Evolutionary conservation across 1,140 invertebrate genomes (phyloP).

Genomic region (Lordiphosa collinella): DNA sequence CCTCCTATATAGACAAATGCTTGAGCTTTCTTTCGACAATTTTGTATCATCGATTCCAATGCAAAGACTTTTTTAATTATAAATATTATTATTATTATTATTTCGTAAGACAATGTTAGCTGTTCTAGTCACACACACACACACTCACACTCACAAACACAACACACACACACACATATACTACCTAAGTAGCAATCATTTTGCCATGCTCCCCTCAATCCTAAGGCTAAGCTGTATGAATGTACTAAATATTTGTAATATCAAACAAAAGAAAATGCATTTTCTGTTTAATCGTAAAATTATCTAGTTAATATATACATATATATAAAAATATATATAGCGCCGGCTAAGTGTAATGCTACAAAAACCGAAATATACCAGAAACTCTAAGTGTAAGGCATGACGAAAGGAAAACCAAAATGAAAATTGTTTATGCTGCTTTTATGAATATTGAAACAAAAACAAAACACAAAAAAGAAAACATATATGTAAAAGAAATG

Average conservation of each 20-base stretch:
- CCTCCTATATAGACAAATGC: slow-evolving; percentile 12
- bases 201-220: slow-evolving; percentile 54
- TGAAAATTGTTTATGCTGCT: slow-evolving; percentile 53
- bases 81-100: slow-evolving; percentile 30
- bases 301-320: slow-evolving; percentile 38
- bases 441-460: slow-evolving; percentile 27
- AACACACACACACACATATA: slow-evolving; percentile 40
- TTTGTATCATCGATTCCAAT: slow-evolving; percentile 49
- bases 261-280: slow-evolving; percentile 31
- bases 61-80: slow-evolving; percentile 57
- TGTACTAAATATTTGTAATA: slow-evolving; percentile 61
- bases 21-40: slow-evolving; percentile 8
- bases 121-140: slow-evolving; percentile 35
- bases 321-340: slow-evolving; percentile 16
- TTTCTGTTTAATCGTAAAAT: slow-evolving; percentile 29
- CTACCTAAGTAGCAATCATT: slow-evolving; percentile 53
- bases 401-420: slow-evolving; percentile 11
- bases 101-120: slow-evolving; percentile 50
- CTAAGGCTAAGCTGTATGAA: slow-evolving; percentile 60
- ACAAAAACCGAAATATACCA: slow-evolving; percentile 24
- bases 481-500: slow-evolving; percentile 13
- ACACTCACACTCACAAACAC: slow-evolving; percentile 15
- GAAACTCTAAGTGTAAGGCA: slow-evolving; percentile 5
- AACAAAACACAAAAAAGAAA: slow-evolving; percentile 2
- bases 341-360: slow-evolving; percentile 38